These are phyloP conservation scores for Papilio dardanus DNA, from an alignment of 1,140 invertebrate genomes.

Conservation along the genomic window DNA sequence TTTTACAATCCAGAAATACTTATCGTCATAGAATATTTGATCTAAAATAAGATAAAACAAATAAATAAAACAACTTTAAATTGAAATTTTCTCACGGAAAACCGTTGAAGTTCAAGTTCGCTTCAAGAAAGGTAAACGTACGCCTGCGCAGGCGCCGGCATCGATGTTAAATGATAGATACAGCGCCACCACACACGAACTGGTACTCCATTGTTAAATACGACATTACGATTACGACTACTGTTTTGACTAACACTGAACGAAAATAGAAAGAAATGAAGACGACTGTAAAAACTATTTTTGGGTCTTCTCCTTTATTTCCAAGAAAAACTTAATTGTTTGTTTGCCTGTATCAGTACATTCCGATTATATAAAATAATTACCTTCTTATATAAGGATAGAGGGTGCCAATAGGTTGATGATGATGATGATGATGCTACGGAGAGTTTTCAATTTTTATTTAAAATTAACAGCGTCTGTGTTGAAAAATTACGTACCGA, in stretches of 20 bases:
- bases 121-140: slow-evolving; percentile 50
- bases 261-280: slow-evolving; percentile 25
- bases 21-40: background rate
- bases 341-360: no score
- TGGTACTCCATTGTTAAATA: slow-evolving; percentile 6
- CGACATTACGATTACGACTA: background rate
- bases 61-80: background rate
- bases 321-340: background rate
- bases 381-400: no score
- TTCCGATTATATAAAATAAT: no score
- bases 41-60: background rate
- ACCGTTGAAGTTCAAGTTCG: slow-evolving; percentile 47
- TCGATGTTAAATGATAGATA: slow-evolving; percentile 39
- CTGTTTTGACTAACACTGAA: slow-evolving; percentile 21
- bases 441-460: no score
- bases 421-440: no score
- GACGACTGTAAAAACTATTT: background rate
- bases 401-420: no score
- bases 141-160: slow-evolving; percentile 33
- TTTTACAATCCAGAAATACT: no score
- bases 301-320: background rate
- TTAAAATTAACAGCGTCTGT: background rate
- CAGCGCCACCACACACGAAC: slow-evolving; percentile 34
- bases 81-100: background rate
- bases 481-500: background rate